Conservation (phyloP, 2,888 invertebrate species). For the Rhingia rostrata region DNA sequence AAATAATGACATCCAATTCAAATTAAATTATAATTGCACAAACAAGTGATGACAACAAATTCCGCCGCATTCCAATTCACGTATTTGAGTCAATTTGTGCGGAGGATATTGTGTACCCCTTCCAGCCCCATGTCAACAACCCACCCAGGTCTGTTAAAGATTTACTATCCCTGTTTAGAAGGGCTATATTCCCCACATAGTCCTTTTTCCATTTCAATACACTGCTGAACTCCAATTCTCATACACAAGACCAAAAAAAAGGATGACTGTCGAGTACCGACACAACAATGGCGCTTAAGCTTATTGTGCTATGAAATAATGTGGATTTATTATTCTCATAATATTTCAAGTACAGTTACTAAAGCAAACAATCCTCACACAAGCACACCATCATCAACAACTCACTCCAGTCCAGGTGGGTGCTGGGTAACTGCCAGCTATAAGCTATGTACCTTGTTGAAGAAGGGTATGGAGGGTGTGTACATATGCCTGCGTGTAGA, state of each 20-base stretch:
- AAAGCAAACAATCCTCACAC: conserved; percentile 36
- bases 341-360: conserved; percentile 64
- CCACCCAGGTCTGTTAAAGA: conserved; percentile 19
- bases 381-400: conserved; percentile 3
- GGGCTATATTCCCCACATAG: not conserved
- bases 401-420: not conserved
- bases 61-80: conserved; percentile 28
- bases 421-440: no score
- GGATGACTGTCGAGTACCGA: conserved; percentile 26
- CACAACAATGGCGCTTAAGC: conserved; percentile 60
- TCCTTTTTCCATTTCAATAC: not conserved
- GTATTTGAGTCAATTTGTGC: conserved; percentile 48
- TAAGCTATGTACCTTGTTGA: no score
- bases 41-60: conserved; percentile 44
- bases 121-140: not conserved
- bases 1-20: conserved; percentile 50
- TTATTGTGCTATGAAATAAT: conserved; percentile 55
- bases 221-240: conserved; percentile 19
- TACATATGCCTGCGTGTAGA: conserved; percentile 1
- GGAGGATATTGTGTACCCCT: not conserved
- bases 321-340: conserved; percentile 69
- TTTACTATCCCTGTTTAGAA: conserved; percentile 23
- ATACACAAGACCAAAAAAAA: conserved; percentile 4
- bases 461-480: not conserved
- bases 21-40: conserved; percentile 54